Base-by-base conservation (phyloP, 2,797 vertebrate genomes). In the Pelobates cultripes region DNA sequence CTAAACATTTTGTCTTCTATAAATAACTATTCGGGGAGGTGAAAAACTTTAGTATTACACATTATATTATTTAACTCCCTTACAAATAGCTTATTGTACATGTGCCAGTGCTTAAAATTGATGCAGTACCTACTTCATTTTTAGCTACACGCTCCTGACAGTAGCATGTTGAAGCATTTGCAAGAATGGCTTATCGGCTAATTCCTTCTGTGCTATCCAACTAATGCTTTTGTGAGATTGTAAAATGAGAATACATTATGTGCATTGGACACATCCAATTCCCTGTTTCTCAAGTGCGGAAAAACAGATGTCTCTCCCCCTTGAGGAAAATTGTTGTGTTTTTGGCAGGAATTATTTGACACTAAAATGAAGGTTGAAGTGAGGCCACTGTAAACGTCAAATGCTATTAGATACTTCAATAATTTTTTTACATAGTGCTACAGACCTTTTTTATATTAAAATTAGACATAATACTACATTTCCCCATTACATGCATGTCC, bases 161-260 rank as follows among this genome's bases (percentile, higher is more conserved):
- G 76, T 82, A 82, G 80, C 77, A 72, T 82, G 79, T 82, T 82
- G 55, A 75, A 73, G 72, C 76, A 64, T 28, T 76, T 82, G 63
- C 61, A 69, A 73, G 77, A 82, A 82, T 43, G 77, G 72, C 80
- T 85, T 85, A 79, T 79, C 80, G 81, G 79, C 80, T 79, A 79
- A 82, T 85, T 85, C 84, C 80, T 85, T 85, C 80, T 82, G 72
- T 51, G 69, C 40, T 79, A 70, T 82, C 80, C 84, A 85, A 79
- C 80, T 79, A 82, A 82, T 76, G 84, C 80, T 66, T 72, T 85
- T 82, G 84, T 82, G 72, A 71, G 73, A 79, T 85, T 76, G 76
- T 79, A 82, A 81, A 82, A 82, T 81, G 77, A 79, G 73, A 85
- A 80, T 82, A 79, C 67, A 76, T 85, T 82, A 85, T 77, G 73